A percentile compares a stretch with the other conserved stretches of the same genome.
Conservation (phyloP, 2,888 invertebrate species). For the Hoplodrina blanda region DNA sequence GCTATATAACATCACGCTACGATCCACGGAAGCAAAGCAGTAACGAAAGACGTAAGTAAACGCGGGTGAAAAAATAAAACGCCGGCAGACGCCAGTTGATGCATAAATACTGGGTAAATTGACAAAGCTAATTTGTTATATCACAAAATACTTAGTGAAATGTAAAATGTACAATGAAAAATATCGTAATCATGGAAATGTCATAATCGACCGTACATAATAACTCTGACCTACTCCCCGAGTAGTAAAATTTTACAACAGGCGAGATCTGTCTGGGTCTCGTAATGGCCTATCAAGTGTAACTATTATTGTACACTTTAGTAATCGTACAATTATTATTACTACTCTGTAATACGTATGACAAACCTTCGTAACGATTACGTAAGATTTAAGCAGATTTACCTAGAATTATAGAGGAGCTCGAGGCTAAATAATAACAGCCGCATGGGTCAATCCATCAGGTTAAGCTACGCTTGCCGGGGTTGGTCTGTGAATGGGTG, state of each 20-base stretch:
- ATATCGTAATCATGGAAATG: background rate
- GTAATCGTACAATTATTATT: slow-evolving; percentile 1
- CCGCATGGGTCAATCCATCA: too few species aligned
- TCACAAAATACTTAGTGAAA: background rate
- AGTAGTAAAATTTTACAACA: slow-evolving; percentile 4
- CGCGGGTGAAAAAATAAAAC: too few species aligned
- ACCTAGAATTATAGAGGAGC: too few species aligned
- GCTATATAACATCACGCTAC: too few species aligned
- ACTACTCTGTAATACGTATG: background rate
- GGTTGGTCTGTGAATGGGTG: too few species aligned
- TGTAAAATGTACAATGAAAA: too few species aligned
- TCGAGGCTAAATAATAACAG: too few species aligned
- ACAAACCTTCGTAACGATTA: background rate
- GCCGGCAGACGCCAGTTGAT: too few species aligned
- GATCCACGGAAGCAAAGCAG: too few species aligned
- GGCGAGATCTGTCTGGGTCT: background rate
- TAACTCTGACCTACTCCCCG: background rate
- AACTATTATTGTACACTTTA: slow-evolving; percentile 1
- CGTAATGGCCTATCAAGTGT: slow-evolving; percentile 9
- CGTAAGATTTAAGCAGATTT: background rate
- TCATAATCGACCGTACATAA: slow-evolving; percentile 2
- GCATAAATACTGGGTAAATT: background rate
- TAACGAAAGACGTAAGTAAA: too few species aligned
- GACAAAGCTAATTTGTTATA: slow-evolving; percentile 1
- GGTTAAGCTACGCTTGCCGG: too few species aligned